A percentile compares a stretch with the other conserved stretches of the same genome.
These are phyloP conservation scores for Micromys minutus DNA, from an alignment of 2,113 vertebrate genomes.

Conservation along the genomic window DNA sequence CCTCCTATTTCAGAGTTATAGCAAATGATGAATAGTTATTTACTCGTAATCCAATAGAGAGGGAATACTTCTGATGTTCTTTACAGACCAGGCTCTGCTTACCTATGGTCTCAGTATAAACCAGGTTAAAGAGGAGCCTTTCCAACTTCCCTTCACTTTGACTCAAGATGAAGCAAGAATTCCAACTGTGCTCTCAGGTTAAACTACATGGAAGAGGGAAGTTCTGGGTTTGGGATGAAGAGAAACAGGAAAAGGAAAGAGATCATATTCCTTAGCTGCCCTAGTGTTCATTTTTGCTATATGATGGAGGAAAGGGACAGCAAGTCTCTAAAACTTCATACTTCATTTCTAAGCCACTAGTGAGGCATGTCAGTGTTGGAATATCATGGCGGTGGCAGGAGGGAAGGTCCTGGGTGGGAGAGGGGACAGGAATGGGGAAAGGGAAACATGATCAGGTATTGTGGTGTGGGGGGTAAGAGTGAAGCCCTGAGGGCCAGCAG, in stretches of 20 bases:
- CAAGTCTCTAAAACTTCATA: slow-evolving; percentile 27
- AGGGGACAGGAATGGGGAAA: too few species aligned
- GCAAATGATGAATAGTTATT: background rate
- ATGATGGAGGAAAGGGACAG: background rate
- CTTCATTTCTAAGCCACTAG: slow-evolving; percentile 61
- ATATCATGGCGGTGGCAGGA: background rate
- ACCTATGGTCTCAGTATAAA: background rate
- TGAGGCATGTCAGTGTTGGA: background rate
- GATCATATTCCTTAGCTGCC: background rate
- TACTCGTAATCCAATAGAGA: background rate
- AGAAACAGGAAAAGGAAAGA: slow-evolving; percentile 14
- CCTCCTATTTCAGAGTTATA: background rate
- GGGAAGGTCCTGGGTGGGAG: too few species aligned
- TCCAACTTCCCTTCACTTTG: background rate
- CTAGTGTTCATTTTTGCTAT: background rate
- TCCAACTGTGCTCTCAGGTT: background rate
- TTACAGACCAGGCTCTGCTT: background rate
- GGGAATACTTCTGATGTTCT: background rate
- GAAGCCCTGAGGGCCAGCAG: too few species aligned
- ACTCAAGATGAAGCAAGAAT: background rate
- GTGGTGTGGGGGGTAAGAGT: too few species aligned
- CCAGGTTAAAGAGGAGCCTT: background rate
- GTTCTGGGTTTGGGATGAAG: slow-evolving; percentile 21
- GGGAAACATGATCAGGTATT: too few species aligned
- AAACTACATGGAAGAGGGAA: background rate